Evolutionary conservation across 2,113 vertebrate species (phyloP), one percentile per base, ranked within the genome.

Genomic region (Urocolius indicus): DNA sequence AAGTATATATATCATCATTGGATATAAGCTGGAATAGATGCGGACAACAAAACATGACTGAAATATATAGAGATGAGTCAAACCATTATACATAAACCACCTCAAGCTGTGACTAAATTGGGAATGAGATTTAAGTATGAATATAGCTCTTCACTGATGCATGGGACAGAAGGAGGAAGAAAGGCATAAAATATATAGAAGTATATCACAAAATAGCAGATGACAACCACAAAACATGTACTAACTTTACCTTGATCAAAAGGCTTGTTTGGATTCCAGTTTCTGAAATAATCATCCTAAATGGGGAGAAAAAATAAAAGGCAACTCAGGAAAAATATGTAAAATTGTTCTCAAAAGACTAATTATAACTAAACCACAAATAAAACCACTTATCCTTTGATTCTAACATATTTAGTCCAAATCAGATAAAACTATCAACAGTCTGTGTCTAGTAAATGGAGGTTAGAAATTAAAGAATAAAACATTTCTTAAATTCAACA

Each of bases 271-370:
- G 98, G 98, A 97, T 98, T 98, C 98, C 98, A 98, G 98, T 98
- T 98, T 95, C 98, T 98, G 98, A 98, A 98, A 96, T 98, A 98
- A 97, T 98, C 98, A 97, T 98, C 98, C 98, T 98, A 95, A 85
- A 94, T 34, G 68, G 75, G 43, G 54, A 76, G 26, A 46, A 75
- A 78, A 82, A 72, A 86, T 46, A 92, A 65, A 94, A 87, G 27
- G 72, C 41, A 84, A 36, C 17, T 96, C 67, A 97, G 89, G 63
- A 93, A 83, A 97, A 91, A 79, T 8, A 67, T 49, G 38, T 9
- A 41, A 41, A 41, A 41, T 41, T 41, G 38, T 41, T 10, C 38
- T 41, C 9, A 41, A 41, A 41, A 41, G 38, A 41, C 38, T 41
- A 12, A 41, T 41, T 41, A 51, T 93, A 93, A 63, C 7, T 43